Base-by-base conservation (phyloP, 2,113 vertebrate genomes). In the Colistium nudipinnis region DNA sequence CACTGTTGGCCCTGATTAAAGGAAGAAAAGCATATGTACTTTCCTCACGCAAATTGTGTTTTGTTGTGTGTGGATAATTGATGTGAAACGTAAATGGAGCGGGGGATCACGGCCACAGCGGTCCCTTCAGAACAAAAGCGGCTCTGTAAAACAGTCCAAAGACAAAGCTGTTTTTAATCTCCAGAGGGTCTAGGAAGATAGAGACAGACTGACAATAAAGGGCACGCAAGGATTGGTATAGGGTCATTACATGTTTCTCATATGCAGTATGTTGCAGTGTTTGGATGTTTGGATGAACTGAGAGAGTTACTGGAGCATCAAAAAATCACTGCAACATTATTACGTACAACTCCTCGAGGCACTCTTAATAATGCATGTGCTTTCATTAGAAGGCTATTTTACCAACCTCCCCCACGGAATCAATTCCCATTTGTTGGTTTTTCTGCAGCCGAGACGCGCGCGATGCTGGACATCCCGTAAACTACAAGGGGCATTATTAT, bases 81-180 rank as follows among this genome's bases (percentile, higher is more conserved):
- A n/a, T n/a, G n/a, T 33, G 31, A 6, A 33, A 33, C 31, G 31
- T 33, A 33, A 33, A 33, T 9, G 8, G 31, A 33, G 9, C 47
- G 48, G 38, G 38, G 24, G 25, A 63, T 39, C 24, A 56, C 0
- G 35, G 14, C 9, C 7, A 1, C 38, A 25, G 19, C 57, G 10
- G 63, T 39, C 56, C 31, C 24, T 31, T 38, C 24, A 17, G 67
- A 44, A 62, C 67, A 17, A 62, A 51, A 30, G 31, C 11, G 35
- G 54, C 30, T 51, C n/a, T 4, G 20, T 13, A 41, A 47, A 62
- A 68, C 36, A 49, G 62, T 44, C 22, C 22, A 41, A 27, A 35
- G 54, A 25, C 53, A 6, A 4, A 12, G 31, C 13, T 22, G 39
- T 30, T 39, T 22, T 25, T 7, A 0, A n/a, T n/a, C n/a, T n/a